Percentiles rank a stretch among this genome's conserved stretches.
phyloP scores from a whole-genome alignment of 1,140 invertebrate species.

The Paralvinella palmiformis region DNA sequence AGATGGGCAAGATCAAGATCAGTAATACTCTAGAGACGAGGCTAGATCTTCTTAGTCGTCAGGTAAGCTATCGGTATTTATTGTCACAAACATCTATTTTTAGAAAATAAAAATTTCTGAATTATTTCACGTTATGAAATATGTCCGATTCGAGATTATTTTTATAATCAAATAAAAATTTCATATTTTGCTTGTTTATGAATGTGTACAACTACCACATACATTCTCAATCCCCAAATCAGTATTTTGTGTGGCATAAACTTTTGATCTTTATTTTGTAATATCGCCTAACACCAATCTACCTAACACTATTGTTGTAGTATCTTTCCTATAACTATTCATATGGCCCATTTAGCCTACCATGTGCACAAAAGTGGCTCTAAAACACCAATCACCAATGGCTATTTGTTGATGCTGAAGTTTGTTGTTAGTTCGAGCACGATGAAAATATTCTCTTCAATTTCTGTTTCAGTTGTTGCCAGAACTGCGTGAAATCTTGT shows the following conservation, averaged over 20 bases:
- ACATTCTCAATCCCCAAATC: no score
- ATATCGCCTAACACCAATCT: no score
- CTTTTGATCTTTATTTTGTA: conserved; percentile 14
- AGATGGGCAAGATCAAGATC: conserved; percentile 81
- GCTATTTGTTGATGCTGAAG: no score
- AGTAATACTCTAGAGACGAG: conserved; percentile 90
- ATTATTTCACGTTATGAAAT: background rate
- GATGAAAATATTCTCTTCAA: no score
- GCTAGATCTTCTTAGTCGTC: conserved; percentile 86
- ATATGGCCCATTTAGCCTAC: no score
- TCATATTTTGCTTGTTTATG: background rate
- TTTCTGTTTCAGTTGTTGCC: conserved; percentile 77
- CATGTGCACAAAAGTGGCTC: no score
- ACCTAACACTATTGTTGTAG: no score
- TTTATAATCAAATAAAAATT: background rate
- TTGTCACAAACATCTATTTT: background rate
- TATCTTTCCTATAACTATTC: no score
- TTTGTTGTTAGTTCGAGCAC: no score
- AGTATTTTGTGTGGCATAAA: no score
- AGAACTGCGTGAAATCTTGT: conserved; percentile 85
- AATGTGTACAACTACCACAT: no score
- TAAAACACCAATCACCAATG: no score
- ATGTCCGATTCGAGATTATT: background rate
- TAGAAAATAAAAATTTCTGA: background rate
- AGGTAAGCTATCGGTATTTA: conserved; percentile 49